A percentile compares a stretch with the other conserved stretches of the same genome.
These are phyloP conservation scores for Uloborus diversus DNA, from an alignment of 1,140 invertebrate species.

Conservation along the genomic window DNA sequence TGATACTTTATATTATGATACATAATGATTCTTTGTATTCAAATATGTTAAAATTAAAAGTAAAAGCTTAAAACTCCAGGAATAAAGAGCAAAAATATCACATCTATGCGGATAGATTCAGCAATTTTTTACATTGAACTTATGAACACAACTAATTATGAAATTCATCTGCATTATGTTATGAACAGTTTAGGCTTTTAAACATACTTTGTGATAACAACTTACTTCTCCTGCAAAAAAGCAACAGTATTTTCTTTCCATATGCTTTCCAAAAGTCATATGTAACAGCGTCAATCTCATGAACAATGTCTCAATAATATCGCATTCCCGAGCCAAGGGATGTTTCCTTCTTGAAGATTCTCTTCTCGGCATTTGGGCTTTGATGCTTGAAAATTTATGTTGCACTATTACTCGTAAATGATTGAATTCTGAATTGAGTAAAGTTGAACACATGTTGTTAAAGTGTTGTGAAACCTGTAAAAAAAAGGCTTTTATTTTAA, in stretches of 20 bases:
- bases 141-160: too few species aligned
- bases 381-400: slow-evolving; percentile 82
- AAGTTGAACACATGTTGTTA: slow-evolving; percentile 78
- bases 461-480: slow-evolving; percentile 79
- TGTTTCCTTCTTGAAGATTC: slow-evolving; percentile 85
- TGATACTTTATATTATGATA: too few species aligned
- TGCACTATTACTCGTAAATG: slow-evolving; percentile 81
- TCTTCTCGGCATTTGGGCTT: slow-evolving; percentile 81
- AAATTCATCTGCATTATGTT: too few species aligned
- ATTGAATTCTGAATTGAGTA: slow-evolving; percentile 84
- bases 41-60: too few species aligned
- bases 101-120: too few species aligned
- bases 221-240: slow-evolving; percentile 88
- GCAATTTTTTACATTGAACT: too few species aligned
- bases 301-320: slow-evolving; percentile 88
- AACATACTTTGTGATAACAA: too few species aligned
- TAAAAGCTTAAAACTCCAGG: too few species aligned
- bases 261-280: slow-evolving; percentile 91
- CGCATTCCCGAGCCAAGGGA: slow-evolving; percentile 83
- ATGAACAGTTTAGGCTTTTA: too few species aligned
- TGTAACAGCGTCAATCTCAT: slow-evolving; percentile 86
- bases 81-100: too few species aligned
- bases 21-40: too few species aligned
- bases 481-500: too few species aligned
- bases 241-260: slow-evolving; percentile 87